A percentile compares a stretch with the other conserved stretches of the same genome.
These are phyloP conservation scores for Ylistrum balloti DNA, from an alignment of 1,140 invertebrate species.

Conservation along the genomic window DNA sequence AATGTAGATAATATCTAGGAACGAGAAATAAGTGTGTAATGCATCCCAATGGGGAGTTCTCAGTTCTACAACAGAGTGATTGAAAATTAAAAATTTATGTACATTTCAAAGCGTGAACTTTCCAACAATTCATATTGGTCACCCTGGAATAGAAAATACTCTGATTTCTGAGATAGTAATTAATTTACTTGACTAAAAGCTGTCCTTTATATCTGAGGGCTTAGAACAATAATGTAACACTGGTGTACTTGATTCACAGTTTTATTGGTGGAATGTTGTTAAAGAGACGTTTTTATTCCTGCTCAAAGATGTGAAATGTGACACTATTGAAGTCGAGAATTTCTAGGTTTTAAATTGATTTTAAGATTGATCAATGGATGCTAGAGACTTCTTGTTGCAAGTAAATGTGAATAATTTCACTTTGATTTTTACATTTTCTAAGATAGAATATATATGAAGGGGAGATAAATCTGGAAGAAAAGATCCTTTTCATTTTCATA, in stretches of 20 bases:
- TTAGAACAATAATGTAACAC: slow-evolving; percentile 15
- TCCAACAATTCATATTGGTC: neutral
- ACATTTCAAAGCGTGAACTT: neutral
- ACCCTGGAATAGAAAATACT: neutral
- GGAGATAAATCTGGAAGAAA: neutral
- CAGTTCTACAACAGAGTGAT: neutral
- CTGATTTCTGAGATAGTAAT: neutral
- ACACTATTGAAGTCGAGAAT: neutral
- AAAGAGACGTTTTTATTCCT: neutral
- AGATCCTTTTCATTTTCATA: neutral
- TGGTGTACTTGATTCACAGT: neutral
- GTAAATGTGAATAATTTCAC: neutral
- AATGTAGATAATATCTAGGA: neutral
- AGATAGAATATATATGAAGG: too few relatives aligned
- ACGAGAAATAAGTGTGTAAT: neutral
- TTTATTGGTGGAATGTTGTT: slow-evolving; percentile 3
- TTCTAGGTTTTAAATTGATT: neutral
- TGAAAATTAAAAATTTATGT: slow-evolving; percentile 17
- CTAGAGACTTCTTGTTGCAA: neutral
- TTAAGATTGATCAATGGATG: neutral
- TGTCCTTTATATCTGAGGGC: neutral
- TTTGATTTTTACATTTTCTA: too few relatives aligned
- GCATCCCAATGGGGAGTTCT: neutral
- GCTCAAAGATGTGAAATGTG: neutral
- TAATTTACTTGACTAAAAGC: slow-evolving; percentile 40